phyloP scores from a whole-genome alignment of 2,113 vertebrate species.

The Paedocypris sp. region DNA sequence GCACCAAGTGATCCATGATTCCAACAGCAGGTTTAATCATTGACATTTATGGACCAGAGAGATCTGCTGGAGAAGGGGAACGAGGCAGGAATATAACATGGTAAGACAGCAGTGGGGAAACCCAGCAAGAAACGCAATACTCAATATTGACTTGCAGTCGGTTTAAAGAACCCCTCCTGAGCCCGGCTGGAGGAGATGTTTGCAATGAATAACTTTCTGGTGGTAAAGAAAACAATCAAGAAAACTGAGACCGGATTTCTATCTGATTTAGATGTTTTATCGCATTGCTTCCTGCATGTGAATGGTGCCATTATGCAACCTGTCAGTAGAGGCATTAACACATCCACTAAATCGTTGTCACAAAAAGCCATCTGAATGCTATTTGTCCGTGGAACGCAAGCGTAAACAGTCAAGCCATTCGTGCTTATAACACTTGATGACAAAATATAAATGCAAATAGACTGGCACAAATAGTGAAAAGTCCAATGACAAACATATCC shows the following conservation, averaged over 20 bases:
- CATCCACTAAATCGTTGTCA: neutral
- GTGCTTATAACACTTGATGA: neutral
- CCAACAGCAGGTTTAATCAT: neutral
- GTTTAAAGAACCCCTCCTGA: neutral
- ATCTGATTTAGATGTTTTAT: conserved; percentile 3
- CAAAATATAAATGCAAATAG: neutral
- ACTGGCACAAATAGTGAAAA: neutral
- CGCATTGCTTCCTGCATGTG: neutral
- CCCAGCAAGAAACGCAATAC: conserved; percentile 3
- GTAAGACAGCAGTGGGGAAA: neutral
- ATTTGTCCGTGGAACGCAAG: neutral
- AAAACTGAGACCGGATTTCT: neutral
- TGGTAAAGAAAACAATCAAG: neutral
- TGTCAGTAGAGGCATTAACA: neutral
- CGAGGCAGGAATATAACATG: neutral
- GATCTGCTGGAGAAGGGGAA: neutral
- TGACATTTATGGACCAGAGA: conserved; percentile 7
- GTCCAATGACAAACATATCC: neutral
- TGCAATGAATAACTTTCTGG: neutral
- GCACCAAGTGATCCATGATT: conserved; percentile 11
- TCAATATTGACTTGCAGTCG: neutral
- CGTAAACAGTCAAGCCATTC: neutral
- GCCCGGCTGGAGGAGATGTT: neutral
- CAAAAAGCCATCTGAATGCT: neutral
- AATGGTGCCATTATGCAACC: neutral